A percentile compares a stretch with the other conserved stretches of the same genome.
These are phyloP conservation scores for Diadophis punctatus DNA, from an alignment of 2,113 vertebrate genomes.

Conservation along the genomic window DNA sequence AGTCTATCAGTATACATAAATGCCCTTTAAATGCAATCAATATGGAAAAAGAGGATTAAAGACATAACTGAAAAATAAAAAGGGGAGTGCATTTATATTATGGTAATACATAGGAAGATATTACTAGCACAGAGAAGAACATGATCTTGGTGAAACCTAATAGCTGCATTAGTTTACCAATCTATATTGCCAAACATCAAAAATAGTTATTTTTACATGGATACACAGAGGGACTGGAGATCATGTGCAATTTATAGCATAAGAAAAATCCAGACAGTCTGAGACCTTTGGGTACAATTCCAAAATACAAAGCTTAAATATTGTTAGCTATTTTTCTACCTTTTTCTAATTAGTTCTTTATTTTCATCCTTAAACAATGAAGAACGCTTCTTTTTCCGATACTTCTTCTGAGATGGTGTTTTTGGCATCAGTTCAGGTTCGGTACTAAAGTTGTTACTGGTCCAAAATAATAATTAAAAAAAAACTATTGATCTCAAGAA, in stretches of 20 bases:
- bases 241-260: background rate
- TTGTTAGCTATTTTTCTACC: slow-evolving; percentile 61
- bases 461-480: background rate
- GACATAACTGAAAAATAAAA: background rate
- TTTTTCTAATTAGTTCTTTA: slow-evolving; percentile 68
- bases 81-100: background rate
- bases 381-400: slow-evolving; percentile 76
- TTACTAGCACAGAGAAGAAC: background rate
- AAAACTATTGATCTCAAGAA: background rate
- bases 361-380: slow-evolving; percentile 71
- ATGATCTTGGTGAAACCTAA: background rate
- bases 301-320: background rate
- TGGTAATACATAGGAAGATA: background rate
- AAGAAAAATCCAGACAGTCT: background rate
- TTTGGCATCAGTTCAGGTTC: slow-evolving; percentile 90
- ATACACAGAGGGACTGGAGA: background rate
- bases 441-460: slow-evolving; percentile 77
- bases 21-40: background rate
- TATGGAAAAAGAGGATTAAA: background rate
- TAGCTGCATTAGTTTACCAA: background rate
- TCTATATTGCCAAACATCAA: background rate
- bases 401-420: slow-evolving; percentile 88
- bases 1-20: background rate
- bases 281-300: background rate
- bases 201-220: background rate